Evolutionary conservation across 2,888 invertebrate genomes (phyloP).

Genomic region (Stegana nigrithorax): DNA sequence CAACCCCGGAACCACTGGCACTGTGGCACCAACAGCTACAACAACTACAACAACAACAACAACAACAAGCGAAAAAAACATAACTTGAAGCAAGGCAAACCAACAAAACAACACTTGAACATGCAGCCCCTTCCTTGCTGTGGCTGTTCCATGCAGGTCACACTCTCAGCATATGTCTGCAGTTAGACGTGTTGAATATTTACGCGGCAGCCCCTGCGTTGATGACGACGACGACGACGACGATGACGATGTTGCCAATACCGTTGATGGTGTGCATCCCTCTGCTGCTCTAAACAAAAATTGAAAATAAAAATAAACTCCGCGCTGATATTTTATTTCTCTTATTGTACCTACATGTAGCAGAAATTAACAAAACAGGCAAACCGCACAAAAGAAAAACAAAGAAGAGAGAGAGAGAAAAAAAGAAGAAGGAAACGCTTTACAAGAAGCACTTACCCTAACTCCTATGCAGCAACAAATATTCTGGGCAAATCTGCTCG

Average conservation of each 20-base stretch:
- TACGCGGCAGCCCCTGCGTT: background rate
- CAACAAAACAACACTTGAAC: slow-evolving; percentile 16
- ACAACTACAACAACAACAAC: background rate
- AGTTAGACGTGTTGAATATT: background rate
- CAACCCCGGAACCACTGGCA: too few species aligned
- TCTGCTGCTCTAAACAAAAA: background rate
- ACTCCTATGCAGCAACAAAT: background rate
- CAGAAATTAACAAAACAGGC: slow-evolving; percentile 12
- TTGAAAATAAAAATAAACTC: background rate
- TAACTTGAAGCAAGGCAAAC: background rate
- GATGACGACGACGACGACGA: background rate
- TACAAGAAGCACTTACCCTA: too few species aligned
- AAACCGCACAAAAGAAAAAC: background rate
- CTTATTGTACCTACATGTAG: slow-evolving; percentile 15
- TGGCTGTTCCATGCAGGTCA: background rate
- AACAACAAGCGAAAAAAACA: background rate
- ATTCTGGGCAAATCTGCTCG: too few species aligned
- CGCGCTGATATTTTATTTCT: background rate
- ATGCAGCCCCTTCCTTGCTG: background rate
- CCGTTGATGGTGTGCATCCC: background rate
- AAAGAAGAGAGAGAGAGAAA: too few species aligned
- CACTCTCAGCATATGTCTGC: slow-evolving; percentile 8
- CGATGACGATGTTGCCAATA: background rate
- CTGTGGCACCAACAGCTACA: background rate
- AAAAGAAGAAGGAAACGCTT: background rate